Evolutionary conservation across 1,140 invertebrate species (phyloP), one percentile per base, ranked within the genome.

Genomic region (Heliconius hermathena): DNA sequence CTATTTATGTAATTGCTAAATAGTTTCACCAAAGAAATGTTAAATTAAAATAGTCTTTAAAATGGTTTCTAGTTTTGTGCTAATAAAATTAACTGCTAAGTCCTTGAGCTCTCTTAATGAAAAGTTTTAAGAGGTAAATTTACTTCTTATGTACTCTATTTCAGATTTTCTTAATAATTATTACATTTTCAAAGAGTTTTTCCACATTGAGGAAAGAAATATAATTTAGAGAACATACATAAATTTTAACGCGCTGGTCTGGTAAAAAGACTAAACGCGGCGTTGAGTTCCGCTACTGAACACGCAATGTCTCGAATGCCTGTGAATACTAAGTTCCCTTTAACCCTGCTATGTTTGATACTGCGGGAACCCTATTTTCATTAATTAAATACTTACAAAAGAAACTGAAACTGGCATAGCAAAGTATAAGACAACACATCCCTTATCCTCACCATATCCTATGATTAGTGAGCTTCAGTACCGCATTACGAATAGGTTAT

Each of bases 401-500:
- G 11, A 66, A 29, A 66, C n/a, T 26, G 5, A 16, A 66, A 66
- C 9, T 16, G 60, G 26, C 60, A 29, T 4, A 13, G 8, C 60
- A 66, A 66, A 66, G 60, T 5, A n/a, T 66, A 29, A 66, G 60
- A 66, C 9, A 66, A 3, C 11, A 29, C 9, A 13, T 3, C 5
- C 11, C 60, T 29, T 29, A 66, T 66, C 60, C 22, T 66, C 9
- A 66, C n/a, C 60, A 66, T 16, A 66, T 29, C 60, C 60, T 22
- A 66, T 29, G 60, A 66, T 66, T 66, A 66, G 60, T 29, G 26
- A 66, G 60, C 26, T 13, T 16, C 60, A 72, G 71, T 38, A 20
- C 71, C 71, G 71, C 36, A 41, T 38, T 72, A 72, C 71, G 36
- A 38, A 41, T 18, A 72, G 71, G 70, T 71, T 77, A 77, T 77